Conservation (phyloP, 2,113 vertebrate genomes). For the Grantiella picta region DNA sequence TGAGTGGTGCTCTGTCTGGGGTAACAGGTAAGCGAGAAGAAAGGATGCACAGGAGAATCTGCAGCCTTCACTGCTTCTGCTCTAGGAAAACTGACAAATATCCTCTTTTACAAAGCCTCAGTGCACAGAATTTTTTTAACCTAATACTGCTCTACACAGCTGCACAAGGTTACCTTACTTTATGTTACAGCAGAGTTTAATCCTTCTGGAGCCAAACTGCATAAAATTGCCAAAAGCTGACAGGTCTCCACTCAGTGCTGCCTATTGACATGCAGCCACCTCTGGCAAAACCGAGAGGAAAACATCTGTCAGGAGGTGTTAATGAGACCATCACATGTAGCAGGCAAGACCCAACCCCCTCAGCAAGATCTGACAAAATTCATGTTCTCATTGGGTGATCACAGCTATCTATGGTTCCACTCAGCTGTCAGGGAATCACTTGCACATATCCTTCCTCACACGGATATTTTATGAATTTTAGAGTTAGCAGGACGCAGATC, state of each 20-base stretch:
- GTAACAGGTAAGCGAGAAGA: neutral
- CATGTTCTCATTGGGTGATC: neutral
- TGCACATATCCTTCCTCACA: neutral
- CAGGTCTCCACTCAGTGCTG: rapidly evolving
- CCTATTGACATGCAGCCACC: neutral
- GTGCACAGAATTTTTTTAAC: neutral
- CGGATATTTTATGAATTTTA: neutral
- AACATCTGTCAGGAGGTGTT: neutral
- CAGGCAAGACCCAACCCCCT: constrained; percentile 23
- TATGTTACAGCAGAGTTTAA: neutral
- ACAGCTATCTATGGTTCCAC: neutral
- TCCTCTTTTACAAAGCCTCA: neutral
- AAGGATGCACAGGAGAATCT: neutral
- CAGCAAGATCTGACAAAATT: constrained; percentile 11
- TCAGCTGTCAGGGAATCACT: neutral
- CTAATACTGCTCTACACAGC: neutral
- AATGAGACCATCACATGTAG: neutral
- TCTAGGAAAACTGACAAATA: neutral
- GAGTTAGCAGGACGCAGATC: neutral
- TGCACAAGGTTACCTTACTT: neutral
- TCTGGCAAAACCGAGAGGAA: neutral
- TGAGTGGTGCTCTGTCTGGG: neutral
- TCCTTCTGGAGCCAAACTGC: neutral
- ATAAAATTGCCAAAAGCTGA: neutral
- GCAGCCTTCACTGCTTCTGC: neutral